Evolutionary conservation across 2,113 vertebrate species (phyloP).

Genomic region (Mesocricetus auratus): DNA sequence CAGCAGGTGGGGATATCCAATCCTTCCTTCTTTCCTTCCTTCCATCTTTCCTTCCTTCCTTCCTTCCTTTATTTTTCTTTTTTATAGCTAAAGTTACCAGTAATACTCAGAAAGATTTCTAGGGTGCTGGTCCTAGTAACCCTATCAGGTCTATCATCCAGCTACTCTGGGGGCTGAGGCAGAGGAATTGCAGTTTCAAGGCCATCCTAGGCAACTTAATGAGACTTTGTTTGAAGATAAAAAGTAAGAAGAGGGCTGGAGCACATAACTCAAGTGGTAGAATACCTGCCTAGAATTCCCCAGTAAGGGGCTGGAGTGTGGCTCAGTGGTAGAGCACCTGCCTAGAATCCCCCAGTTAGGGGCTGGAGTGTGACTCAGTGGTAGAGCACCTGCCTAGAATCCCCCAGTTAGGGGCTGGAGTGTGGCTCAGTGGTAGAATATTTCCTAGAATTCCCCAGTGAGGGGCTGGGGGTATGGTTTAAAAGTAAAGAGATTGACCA

Average conservation of each 20-base stretch:
- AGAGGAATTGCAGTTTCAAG: neutral
- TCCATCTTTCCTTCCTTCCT: neutral
- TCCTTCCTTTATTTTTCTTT: too few relatives aligned
- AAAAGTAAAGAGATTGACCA: neutral
- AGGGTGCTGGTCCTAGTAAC: neutral
- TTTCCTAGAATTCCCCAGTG: neutral
- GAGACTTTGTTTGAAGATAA: neutral
- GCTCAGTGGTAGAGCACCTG: neutral
- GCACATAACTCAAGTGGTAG: neutral
- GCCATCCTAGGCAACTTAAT: neutral
- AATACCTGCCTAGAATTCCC: neutral
- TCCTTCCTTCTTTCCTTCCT: neutral
- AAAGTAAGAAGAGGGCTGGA: neutral
- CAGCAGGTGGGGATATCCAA: too few relatives aligned
- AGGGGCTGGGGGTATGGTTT: neutral
- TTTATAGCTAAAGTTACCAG: accelerated
- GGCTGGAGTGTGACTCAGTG: neutral
- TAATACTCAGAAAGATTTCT: neutral
- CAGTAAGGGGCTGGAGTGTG: neutral
- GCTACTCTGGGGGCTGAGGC: neutral
- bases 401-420: neutral
- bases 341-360: neutral
- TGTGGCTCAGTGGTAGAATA: neutral
- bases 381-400: neutral
- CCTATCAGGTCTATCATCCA: neutral